Evolutionary conservation across 1,140 invertebrate species (phyloP).

Genomic region (Chrysoperla carnea): DNA sequence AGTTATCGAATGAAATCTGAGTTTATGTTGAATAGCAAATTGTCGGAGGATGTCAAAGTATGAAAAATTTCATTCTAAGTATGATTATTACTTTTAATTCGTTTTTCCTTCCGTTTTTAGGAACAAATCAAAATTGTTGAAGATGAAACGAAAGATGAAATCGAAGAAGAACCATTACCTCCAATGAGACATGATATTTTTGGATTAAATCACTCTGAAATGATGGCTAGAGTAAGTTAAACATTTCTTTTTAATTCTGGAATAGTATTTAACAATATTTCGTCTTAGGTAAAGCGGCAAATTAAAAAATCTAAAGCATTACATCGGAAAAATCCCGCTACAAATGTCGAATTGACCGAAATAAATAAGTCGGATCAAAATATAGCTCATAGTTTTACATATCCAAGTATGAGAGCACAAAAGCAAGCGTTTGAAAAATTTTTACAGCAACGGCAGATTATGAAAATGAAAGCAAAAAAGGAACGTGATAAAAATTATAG

Average conservation of each 20-base stretch:
- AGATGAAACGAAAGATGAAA: conserved; percentile 12
- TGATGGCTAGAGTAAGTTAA: conserved; percentile 27
- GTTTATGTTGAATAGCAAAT: conserved; percentile 24
- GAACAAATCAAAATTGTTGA: conserved; percentile 28
- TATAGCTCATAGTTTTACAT: conserved; percentile 4
- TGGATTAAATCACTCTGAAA: conserved; percentile 42
- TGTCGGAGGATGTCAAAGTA: conserved; percentile 27
- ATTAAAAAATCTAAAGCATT: conserved; percentile 9
- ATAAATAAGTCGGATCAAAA: conserved; percentile 4
- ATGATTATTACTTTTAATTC: neutral
- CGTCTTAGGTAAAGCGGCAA: conserved; percentile 7
- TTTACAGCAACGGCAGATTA: conserved; percentile 11
- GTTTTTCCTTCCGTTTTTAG: conserved; percentile 14
- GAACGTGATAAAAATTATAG: conserved; percentile 9
- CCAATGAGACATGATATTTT: conserved; percentile 51
- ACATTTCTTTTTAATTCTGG: neutral
- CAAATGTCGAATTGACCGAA: neutral
- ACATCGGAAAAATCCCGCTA: conserved; percentile 3
- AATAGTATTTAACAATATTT: neutral
- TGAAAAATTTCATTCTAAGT: conserved; percentile 1
- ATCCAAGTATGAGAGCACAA: conserved; percentile 7
- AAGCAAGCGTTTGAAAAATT: conserved; percentile 13
- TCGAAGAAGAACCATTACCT: conserved; percentile 22
- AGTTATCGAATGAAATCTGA: conserved; percentile 24
- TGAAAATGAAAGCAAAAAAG: conserved; percentile 7